Evolutionary conservation across 2,888 invertebrate species (phyloP).

Genomic region (Leptarthrus brevirostris): DNA sequence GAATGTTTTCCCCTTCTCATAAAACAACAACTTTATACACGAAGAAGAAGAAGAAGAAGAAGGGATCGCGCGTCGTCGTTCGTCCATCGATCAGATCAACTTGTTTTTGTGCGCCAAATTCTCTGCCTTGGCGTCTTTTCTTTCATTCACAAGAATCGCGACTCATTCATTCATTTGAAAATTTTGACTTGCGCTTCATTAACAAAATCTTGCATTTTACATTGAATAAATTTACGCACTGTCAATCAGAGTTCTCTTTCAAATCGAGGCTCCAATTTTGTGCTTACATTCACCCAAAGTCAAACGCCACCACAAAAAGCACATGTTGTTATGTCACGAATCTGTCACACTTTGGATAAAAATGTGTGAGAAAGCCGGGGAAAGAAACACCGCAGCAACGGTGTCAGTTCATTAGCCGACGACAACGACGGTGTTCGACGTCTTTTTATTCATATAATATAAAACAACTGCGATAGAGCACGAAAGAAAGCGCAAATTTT

Average conservation of each 20-base stretch:
- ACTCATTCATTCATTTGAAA: slow-evolving; percentile 16
- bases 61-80: too few species aligned
- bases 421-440: background rate
- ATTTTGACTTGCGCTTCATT: slow-evolving; percentile 28
- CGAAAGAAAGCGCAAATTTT: background rate
- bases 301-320: background rate
- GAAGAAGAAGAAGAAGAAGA: too few species aligned
- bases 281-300: background rate
- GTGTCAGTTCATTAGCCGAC: slow-evolving; percentile 44
- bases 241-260: slow-evolving; percentile 26
- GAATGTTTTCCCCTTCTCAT: too few species aligned
- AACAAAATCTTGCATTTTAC: slow-evolving; percentile 15
- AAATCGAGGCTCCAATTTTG: background rate
- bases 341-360: slow-evolving; percentile 24
- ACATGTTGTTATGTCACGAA: slow-evolving; percentile 40
- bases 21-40: too few species aligned
- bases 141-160: background rate
- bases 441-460: too few species aligned
- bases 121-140: background rate
- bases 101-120: too few species aligned
- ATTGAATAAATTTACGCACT: slow-evolving; percentile 15
- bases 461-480: background rate
- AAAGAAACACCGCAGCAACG: slow-evolving; percentile 3
- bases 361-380: slow-evolving; percentile 37
- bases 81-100: too few species aligned